Conservation (phyloP, 2,113 vertebrate species). For the Macrotis lagotis region DNA sequence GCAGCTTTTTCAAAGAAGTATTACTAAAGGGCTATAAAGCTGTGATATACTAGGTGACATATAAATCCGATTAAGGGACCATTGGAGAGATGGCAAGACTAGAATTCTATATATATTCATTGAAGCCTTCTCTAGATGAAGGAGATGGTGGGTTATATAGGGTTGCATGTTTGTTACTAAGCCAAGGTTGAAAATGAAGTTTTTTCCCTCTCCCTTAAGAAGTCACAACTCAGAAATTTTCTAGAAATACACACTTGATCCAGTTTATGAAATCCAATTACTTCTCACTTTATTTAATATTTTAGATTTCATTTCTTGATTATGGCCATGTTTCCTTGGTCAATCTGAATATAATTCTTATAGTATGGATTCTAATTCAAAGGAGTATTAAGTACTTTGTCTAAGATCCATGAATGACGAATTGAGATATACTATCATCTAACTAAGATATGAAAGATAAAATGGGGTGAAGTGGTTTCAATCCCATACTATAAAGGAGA, state of each 20-base stretch:
- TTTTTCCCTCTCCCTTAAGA: background rate
- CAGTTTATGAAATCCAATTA: background rate
- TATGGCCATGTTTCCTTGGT: background rate
- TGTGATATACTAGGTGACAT: background rate
- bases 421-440: background rate
- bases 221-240: background rate
- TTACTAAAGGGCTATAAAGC: background rate
- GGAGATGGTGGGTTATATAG: background rate
- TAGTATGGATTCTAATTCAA: background rate
- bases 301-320: background rate
- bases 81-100: background rate
- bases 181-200: background rate
- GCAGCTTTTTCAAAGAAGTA: background rate
- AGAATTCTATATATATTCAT: background rate
- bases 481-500: background rate
- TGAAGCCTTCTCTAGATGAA: background rate
- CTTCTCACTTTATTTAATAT: background rate
- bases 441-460: background rate
- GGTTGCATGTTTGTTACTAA: background rate
- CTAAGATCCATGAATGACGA: background rate
- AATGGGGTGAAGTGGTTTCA: background rate
- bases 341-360: background rate
- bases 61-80: background rate
- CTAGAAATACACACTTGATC: background rate
- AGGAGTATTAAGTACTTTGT: background rate